Base-by-base conservation (phyloP, 2,113 vertebrate genomes). In the Nansenia antarctica region DNA sequence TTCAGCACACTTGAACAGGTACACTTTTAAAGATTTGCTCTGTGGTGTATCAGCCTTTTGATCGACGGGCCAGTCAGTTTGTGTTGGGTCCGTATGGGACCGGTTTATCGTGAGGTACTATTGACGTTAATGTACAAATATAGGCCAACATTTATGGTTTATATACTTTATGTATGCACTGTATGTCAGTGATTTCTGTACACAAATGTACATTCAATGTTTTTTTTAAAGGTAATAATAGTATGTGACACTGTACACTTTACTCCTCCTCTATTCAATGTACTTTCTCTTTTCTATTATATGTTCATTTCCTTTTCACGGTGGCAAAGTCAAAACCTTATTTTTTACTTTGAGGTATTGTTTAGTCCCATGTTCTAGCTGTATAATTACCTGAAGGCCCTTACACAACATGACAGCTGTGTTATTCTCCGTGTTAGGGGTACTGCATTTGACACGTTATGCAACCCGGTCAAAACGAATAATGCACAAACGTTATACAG, bases 141-240 rank as follows among this genome's bases (percentile, higher is more conserved):
- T 89, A 87, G 85, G 82, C 80, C 82, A 78, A 88, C 83, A 84
- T 89, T 91, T 90, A 85, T 89, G 86, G 83, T 85, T 89, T 82
- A 83, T 84, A 80, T 84, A 77, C 61, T 79, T 85, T 85, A 77
- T 89, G 83, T 88, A 84, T 88, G 83, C 83, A 80, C 78, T 90
- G 76, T 91, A 84, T 82, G 76, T 89, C 69, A 87, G 76, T 90
- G 89, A 88, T 89, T 87, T 89, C 83, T 88, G 87, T 92, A 87
- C 81, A 86, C 85, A 84, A 77, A 80, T 89, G 87, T 84, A 68
- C 82, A 88, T 87, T 88, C 89, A 91, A 89, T 77, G 58, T 89
- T 91, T 90, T 91, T 90, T 91, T 90, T 80, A 86, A 81, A 87
- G 81, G 77, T 87, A 85, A 65, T 77, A 79, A 62, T 72, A 75